phyloP scores from a whole-genome alignment of 2,113 vertebrate species.

The Ornithorhynchus anatinus region DNA sequence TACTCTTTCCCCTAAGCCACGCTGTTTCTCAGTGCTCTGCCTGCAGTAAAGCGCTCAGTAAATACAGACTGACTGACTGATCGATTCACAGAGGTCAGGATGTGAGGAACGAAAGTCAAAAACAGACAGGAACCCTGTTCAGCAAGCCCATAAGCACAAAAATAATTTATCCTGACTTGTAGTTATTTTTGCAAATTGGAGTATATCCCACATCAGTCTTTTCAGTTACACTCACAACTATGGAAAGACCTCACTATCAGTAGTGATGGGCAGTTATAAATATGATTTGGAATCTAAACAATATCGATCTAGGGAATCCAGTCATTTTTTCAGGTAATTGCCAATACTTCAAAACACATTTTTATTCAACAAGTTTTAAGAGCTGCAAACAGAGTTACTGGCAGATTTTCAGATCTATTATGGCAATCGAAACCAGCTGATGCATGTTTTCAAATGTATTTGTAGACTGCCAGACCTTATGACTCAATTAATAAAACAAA shows the following conservation, averaged over 20 bases:
- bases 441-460: conserved; percentile 63
- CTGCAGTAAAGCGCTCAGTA: no score
- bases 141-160: no score
- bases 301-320: conserved; percentile 40
- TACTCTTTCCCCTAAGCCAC: no score
- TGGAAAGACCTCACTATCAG: neutral
- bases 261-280: neutral
- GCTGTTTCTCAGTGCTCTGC: no score
- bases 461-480: conserved; percentile 64
- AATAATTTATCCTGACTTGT: no score
- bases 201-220: no score
- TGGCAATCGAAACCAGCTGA: conserved; percentile 76
- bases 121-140: no score
- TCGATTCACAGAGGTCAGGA: no score
- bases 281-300: conserved; percentile 19
- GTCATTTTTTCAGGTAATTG: conserved; percentile 60
- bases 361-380: conserved; percentile 68
- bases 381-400: conserved; percentile 72
- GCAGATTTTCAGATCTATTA: conserved; percentile 68
- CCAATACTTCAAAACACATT: conserved; percentile 64
- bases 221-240: neutral
- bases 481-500: conserved; percentile 78
- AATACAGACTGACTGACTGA: no score
- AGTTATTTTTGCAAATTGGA: neutral
- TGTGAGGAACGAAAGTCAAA: no score